Percentiles rank a stretch among this genome's conserved stretches.
These are phyloP conservation scores for Molossus alvarezi DNA, from an alignment of 2,797 vertebrate species.

Conservation along the genomic window DNA sequence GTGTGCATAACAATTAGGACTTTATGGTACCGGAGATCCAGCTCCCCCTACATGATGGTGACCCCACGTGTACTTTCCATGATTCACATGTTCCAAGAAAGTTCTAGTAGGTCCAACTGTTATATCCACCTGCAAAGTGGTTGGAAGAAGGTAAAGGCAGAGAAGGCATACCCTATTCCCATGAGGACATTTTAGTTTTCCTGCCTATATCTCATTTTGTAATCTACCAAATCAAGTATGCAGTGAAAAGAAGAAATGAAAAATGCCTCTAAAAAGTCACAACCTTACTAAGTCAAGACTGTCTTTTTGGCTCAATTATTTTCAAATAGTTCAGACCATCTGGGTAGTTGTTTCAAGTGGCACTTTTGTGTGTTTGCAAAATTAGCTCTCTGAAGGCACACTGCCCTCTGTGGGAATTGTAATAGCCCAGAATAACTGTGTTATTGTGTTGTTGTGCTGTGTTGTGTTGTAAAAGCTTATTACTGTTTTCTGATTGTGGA, in stretches of 20 bases:
- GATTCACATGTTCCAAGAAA: neutral
- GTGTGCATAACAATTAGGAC: no score
- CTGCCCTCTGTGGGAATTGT: no score
- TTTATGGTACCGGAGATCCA: neutral
- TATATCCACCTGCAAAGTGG: neutral
- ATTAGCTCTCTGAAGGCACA: neutral
- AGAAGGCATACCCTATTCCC: neutral
- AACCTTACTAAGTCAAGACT: neutral
- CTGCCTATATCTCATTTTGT: neutral
- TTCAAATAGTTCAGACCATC: neutral
- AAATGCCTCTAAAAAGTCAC: neutral
- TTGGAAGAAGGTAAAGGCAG: neutral
- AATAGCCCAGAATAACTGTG: accelerated
- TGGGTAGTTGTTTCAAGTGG: neutral
- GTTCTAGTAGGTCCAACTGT: accelerated
- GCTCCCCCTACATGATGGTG: accelerated
- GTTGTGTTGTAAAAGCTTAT: neutral
- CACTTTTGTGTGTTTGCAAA: neutral
- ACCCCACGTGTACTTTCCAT: accelerated
- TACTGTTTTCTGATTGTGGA: neutral
- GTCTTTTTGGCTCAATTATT: neutral
- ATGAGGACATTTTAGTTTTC: neutral
- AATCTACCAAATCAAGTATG: neutral
- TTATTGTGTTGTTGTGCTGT: neutral
- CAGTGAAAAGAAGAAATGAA: neutral